These are phyloP conservation scores for Rhinoraja longicauda DNA, from an alignment of 2,797 vertebrate genomes.

Conservation along the genomic window DNA sequence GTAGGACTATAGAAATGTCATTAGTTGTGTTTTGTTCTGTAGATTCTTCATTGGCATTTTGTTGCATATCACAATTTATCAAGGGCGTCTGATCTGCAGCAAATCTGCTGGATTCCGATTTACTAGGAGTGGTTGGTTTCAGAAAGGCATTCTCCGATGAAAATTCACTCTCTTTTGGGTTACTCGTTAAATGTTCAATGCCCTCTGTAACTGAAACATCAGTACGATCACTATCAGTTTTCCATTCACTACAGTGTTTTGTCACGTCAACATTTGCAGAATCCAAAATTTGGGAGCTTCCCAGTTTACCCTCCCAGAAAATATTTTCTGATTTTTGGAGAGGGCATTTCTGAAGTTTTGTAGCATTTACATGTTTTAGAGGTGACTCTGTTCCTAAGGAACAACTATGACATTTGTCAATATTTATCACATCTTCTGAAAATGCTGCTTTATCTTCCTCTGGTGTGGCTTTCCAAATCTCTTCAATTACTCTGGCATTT, in stretches of 20 bases:
- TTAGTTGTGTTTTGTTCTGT: constrained; percentile 12
- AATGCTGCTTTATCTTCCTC: constrained; percentile 9
- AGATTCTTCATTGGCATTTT: background rate
- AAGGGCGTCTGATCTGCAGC: background rate
- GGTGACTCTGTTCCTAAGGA: background rate
- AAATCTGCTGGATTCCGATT: background rate
- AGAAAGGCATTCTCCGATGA: background rate
- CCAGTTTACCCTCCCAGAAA: constrained; percentile 24
- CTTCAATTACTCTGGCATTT: constrained; percentile 18
- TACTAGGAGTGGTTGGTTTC: background rate
- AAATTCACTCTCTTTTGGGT: background rate
- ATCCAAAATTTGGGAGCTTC: background rate
- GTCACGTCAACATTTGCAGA: background rate
- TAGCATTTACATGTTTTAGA: background rate
- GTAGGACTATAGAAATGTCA: constrained; percentile 23
- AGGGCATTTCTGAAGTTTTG: background rate
- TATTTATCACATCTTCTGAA: background rate
- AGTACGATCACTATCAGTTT: background rate
- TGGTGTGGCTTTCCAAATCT: constrained; percentile 32
- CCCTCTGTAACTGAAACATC: background rate
- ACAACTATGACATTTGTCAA: background rate
- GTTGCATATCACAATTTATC: background rate
- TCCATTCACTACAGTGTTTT: background rate
- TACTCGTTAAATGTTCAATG: background rate
- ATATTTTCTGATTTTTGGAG: constrained; percentile 2